These are phyloP conservation scores for Anhinga anhinga DNA, from an alignment of 2,113 vertebrate genomes.

Conservation along the genomic window DNA sequence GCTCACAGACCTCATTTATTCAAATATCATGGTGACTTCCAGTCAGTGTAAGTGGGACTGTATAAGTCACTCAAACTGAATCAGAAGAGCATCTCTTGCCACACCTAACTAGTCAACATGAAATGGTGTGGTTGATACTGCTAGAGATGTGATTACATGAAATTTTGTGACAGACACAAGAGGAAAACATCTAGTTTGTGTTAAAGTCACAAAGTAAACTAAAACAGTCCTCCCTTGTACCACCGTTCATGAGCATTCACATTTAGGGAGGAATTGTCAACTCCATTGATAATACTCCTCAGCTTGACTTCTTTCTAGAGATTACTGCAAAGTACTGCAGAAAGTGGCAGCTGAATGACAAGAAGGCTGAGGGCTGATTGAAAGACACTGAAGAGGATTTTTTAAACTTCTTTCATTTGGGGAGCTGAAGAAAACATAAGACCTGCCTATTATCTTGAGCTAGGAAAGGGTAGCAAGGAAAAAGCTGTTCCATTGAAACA, in stretches of 20 bases:
- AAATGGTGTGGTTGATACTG: not conserved
- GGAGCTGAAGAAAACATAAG: not conserved
- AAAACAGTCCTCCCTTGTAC: not conserved
- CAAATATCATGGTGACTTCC: not conserved
- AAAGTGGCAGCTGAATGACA: not conserved
- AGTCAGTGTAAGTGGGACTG: not conserved
- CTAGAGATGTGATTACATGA: not conserved
- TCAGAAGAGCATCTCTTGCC: not conserved
- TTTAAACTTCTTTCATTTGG: not conserved
- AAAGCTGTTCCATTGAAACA: not conserved
- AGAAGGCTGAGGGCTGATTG: not conserved
- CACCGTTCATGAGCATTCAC: not conserved
- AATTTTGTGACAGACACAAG: not conserved
- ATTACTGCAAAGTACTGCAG: not conserved
- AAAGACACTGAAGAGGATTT: not conserved
- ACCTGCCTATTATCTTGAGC: not conserved
- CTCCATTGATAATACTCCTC: not conserved
- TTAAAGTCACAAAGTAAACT: not conserved
- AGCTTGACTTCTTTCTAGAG: not conserved
- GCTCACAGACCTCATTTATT: not conserved
- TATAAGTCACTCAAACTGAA: not conserved
- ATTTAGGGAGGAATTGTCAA: not conserved
- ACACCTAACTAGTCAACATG: not conserved
- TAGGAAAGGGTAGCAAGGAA: not conserved
- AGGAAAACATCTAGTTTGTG: not conserved